A percentile compares a stretch with the other conserved stretches of the same genome.
phyloP scores from a whole-genome alignment of 2,888 invertebrate species.

The Cryptocheilus praepositus region DNA sequence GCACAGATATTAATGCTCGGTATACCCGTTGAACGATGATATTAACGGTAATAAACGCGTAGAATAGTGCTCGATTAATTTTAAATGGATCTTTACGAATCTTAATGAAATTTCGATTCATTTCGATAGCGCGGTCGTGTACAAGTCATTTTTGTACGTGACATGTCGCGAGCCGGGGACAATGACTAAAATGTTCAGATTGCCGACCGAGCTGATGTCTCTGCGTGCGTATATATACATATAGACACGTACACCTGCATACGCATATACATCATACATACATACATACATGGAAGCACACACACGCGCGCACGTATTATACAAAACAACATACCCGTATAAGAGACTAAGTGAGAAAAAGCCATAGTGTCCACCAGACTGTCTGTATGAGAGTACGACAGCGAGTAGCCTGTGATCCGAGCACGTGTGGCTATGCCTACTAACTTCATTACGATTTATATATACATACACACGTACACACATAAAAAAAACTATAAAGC shows the following conservation, averaged over 20 bases:
- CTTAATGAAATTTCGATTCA: conserved; percentile 29
- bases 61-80: conserved; percentile 12
- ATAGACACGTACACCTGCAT: neutral
- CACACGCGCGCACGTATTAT: neutral
- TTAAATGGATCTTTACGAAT: conserved; percentile 24
- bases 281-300: neutral
- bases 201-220: too few relatives aligned
- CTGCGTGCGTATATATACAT: too few relatives aligned
- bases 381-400: conserved; percentile 69
- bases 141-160: too few relatives aligned
- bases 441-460: conserved; percentile 72
- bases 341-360: conserved; percentile 54
- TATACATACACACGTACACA: conserved; percentile 57
- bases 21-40: conserved; percentile 17
- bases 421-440: conserved; percentile 74
- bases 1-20: conserved; percentile 48
- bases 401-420: conserved; percentile 74
- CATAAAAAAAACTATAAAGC: conserved; percentile 58
- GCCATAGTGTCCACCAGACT: conserved; percentile 74
- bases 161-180: too few relatives aligned
- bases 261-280: neutral
- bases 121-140: neutral
- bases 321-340: conserved; percentile 11
- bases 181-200: too few relatives aligned
- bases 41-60: neutral